These are phyloP conservation scores for Cossypha caffra DNA, from an alignment of 2,797 vertebrate genomes.

Conservation along the genomic window DNA sequence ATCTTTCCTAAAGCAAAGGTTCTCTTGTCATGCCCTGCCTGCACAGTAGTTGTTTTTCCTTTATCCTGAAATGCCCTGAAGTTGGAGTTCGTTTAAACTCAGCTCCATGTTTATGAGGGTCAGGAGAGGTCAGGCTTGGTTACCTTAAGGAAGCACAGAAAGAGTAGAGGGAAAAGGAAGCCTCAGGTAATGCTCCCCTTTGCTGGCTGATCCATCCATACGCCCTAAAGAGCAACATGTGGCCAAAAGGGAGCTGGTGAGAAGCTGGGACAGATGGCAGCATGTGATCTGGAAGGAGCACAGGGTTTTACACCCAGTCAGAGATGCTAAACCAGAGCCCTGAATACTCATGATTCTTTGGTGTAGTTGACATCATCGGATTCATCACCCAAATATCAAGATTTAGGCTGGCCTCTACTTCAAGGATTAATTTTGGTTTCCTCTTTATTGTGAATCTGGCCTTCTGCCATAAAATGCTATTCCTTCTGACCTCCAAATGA, in stretches of 20 bases:
- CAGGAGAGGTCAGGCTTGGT: neutral
- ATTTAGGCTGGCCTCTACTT: neutral
- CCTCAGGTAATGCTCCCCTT: neutral
- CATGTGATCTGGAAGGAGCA: conserved; percentile 45
- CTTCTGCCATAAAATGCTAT: neutral
- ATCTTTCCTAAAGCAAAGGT: neutral
- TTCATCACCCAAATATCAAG: neutral
- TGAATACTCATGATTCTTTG: neutral
- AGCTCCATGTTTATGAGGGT: neutral
- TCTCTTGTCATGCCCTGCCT: neutral
- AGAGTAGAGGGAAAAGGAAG: neutral
- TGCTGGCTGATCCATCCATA: neutral
- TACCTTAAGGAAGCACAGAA: neutral
- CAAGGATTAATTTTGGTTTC: neutral
- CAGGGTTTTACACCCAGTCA: conserved; percentile 47
- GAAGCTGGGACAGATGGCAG: conserved; percentile 56
- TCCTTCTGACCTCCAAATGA: neutral
- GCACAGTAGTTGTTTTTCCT: neutral
- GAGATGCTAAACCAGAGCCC: neutral
- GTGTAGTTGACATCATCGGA: neutral
- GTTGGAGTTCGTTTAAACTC: neutral
- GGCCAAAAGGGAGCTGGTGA: conserved; percentile 9
- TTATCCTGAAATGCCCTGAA: neutral
- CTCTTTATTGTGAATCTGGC: neutral
- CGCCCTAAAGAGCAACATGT: neutral